Conservation (phyloP, 2,113 vertebrate species). For the Neogale vison region DNA sequence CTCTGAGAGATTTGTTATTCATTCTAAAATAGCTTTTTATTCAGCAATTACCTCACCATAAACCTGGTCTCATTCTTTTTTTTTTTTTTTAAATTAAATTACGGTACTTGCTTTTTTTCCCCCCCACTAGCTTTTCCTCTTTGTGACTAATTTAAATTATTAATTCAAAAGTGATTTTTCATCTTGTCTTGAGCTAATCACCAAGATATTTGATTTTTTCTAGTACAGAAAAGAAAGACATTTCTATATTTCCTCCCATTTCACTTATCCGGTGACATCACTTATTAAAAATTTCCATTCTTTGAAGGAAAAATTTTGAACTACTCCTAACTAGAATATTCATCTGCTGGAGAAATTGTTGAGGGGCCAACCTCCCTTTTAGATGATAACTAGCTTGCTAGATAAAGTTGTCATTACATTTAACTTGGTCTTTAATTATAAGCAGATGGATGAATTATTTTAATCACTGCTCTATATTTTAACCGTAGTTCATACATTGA, state of each 20-base stretch:
- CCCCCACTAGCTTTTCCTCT: neutral
- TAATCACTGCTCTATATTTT: constrained; percentile 88
- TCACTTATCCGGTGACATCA: constrained; percentile 68
- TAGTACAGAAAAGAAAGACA: constrained; percentile 35
- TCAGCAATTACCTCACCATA: neutral
- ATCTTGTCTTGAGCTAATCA: neutral
- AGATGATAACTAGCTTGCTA: constrained; percentile 82
- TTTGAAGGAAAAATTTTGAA: constrained; percentile 78
- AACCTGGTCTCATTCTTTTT: neutral
- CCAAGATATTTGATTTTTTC: constrained; percentile 16
- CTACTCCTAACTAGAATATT: constrained; percentile 65
- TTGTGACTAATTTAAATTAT: neutral
- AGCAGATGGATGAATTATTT: constrained; percentile 90
- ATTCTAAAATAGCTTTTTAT: neutral
- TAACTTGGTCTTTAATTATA: constrained; percentile 89
- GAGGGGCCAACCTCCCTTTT: constrained; percentile 73
- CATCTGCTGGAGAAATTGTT: constrained; percentile 78
- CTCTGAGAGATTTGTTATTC: neutral
- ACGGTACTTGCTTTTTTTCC: neutral
- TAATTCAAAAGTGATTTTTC: neutral
- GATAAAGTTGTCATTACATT: constrained; percentile 88
- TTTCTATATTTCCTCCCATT: constrained; percentile 63
- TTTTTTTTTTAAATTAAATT: neutral
- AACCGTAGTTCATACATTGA: constrained; percentile 88
- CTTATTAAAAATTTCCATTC: constrained; percentile 71